A percentile compares a stretch with the other conserved stretches of the same genome.
phyloP scores from a whole-genome alignment of 2,113 vertebrate genomes.

The Callocephalon fimbriatum region DNA sequence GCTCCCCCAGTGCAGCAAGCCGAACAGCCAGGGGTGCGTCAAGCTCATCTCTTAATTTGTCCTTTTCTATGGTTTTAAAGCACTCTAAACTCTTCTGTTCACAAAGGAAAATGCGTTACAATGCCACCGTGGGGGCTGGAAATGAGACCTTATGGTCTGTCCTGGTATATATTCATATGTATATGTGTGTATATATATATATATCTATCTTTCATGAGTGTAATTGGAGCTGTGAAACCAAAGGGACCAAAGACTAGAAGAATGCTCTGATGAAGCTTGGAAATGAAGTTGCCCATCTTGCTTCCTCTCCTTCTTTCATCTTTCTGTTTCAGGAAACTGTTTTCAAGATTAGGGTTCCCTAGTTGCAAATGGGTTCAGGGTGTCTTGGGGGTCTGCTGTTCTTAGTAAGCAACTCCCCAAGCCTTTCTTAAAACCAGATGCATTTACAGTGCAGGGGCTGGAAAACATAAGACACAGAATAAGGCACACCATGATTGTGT shows the following conservation, averaged over 20 bases:
- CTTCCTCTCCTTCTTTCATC: not conserved
- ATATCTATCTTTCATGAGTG: not conserved
- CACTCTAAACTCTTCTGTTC: not conserved
- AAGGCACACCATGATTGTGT: not conserved
- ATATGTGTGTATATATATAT: not conserved
- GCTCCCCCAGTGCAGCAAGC: not conserved
- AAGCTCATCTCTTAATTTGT: not conserved
- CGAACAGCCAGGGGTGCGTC: not conserved
- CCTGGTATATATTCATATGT: not conserved
- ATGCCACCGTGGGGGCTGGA: not conserved
- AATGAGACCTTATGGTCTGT: not conserved
- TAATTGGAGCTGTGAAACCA: not conserved
- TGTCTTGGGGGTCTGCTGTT: not conserved
- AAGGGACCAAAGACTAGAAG: not conserved
- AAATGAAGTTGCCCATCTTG: not conserved
- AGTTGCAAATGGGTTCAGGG: not conserved
- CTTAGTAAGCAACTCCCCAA: not conserved
- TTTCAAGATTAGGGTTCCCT: not conserved
- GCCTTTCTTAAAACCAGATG: not conserved
- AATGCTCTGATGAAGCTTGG: not conserved
- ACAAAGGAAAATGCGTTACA: not conserved
- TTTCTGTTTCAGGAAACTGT: not conserved
- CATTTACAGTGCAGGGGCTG: not conserved
- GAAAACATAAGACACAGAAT: not conserved
- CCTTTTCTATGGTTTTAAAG: constrained; percentile 14